These are phyloP conservation scores for Caenorhabditis sp. DNA, from an alignment of 2,888 invertebrate genomes.

Conservation along the genomic window DNA sequence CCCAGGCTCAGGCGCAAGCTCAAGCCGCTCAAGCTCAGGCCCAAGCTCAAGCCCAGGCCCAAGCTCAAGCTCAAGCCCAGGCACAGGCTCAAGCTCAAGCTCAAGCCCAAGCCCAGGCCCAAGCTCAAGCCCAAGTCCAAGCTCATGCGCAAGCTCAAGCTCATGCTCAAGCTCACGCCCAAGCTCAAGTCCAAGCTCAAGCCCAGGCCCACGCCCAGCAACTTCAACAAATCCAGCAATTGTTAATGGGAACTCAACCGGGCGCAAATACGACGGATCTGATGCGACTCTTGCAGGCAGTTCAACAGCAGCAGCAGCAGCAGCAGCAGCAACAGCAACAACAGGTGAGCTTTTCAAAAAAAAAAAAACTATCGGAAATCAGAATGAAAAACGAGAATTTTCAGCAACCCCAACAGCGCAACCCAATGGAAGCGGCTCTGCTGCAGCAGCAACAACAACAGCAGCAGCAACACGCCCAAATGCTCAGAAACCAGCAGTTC, in stretches of 20 bases:
- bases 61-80: constrained; percentile 2
- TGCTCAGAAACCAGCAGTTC: neutral
- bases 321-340: constrained; percentile 40
- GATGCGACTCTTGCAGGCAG: constrained; percentile 12
- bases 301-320: constrained; percentile 24
- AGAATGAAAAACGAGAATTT: no score
- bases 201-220: constrained; percentile 25
- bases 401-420: neutral
- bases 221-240: constrained; percentile 38
- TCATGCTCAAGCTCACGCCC: no score
- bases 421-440: neutral
- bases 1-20: constrained; percentile 1
- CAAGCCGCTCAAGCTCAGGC: constrained; percentile 7
- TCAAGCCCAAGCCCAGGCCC: constrained; percentile 31
- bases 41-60: constrained; percentile 8
- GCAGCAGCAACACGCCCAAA: constrained; percentile 32
- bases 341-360: no score
- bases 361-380: no score
- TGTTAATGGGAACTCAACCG: neutral
- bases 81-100: constrained; percentile 29
- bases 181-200: constrained; percentile 15
- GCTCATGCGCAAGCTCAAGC: constrained; percentile 10
- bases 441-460: constrained; percentile 29
- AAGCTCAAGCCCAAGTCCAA: constrained; percentile 32
- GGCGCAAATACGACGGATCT: neutral